These are phyloP conservation scores for Sinhomidia bicolor DNA, from an alignment of 2,888 invertebrate genomes.

Conservation along the genomic window DNA sequence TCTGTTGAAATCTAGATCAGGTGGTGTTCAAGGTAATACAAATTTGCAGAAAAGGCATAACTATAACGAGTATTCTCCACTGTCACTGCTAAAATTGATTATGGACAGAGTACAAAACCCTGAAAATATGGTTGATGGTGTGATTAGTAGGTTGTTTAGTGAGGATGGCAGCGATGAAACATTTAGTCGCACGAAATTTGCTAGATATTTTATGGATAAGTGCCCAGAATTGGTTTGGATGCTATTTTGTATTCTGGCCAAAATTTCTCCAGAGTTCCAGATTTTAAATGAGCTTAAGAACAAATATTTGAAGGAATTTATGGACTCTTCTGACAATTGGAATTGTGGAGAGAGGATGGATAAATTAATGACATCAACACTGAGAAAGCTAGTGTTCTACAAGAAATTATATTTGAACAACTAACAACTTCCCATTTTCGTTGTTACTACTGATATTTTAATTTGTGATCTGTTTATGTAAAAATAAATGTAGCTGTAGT, in stretches of 20 bases:
- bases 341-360: no score
- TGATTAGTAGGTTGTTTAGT: not conserved
- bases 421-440: no score
- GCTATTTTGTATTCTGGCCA: not conserved
- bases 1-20: no score
- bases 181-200: not conserved
- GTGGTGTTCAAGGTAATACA: no score
- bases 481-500: no score
- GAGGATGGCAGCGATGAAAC: no score
- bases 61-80: not conserved
- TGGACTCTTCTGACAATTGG: not conserved
- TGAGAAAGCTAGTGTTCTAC: no score
- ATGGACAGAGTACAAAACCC: not conserved
- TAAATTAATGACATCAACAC: no score
- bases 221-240: not conserved
- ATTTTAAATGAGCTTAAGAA: not conserved
- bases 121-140: not conserved
- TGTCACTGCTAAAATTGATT: not conserved
- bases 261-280: not conserved
- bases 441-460: no score
- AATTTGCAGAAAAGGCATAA: not conserved
- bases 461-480: no score
- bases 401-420: no score
- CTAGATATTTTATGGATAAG: not conserved
- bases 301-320: not conserved